Conservation (phyloP, 2,113 vertebrate species). For the Myotis davidii region DNA sequence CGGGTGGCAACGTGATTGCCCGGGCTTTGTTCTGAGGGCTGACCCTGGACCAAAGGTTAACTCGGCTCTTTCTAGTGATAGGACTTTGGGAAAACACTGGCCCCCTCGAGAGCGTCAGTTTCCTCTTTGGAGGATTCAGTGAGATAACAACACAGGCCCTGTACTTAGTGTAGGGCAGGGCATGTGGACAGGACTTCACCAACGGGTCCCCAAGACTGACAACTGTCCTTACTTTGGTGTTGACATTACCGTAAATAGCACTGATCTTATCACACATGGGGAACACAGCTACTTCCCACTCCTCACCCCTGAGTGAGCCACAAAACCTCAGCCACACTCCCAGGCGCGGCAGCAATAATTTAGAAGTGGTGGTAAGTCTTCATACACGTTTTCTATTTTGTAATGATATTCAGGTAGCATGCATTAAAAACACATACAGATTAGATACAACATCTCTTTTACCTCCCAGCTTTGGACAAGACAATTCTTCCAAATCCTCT, state of each 20-base stretch:
- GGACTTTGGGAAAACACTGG: neutral
- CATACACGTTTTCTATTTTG: neutral
- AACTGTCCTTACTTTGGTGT: accelerated
- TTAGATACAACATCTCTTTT: neutral
- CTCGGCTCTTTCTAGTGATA: neutral
- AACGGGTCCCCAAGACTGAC: neutral
- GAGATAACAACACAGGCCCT: accelerated
- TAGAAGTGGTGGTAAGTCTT: neutral
- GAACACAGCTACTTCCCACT: neutral
- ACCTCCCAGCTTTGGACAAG: neutral
- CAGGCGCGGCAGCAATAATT: neutral
- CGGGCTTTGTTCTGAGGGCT: neutral
- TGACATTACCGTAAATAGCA: neutral
- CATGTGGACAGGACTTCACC: neutral
- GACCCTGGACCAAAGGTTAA: neutral
- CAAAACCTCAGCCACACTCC: neutral
- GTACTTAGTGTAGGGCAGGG: neutral
- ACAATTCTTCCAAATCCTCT: neutral
- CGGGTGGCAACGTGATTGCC: accelerated
- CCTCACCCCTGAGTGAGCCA: neutral
- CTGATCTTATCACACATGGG: neutral
- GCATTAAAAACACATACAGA: neutral
- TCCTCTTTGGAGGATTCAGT: neutral
- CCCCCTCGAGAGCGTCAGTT: neutral
- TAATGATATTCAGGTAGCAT: neutral